Evolutionary conservation across 37 sponge, comb jelly and placozoan genomes (phyloP).

Genomic region (Hexactinellida sp.): DNA sequence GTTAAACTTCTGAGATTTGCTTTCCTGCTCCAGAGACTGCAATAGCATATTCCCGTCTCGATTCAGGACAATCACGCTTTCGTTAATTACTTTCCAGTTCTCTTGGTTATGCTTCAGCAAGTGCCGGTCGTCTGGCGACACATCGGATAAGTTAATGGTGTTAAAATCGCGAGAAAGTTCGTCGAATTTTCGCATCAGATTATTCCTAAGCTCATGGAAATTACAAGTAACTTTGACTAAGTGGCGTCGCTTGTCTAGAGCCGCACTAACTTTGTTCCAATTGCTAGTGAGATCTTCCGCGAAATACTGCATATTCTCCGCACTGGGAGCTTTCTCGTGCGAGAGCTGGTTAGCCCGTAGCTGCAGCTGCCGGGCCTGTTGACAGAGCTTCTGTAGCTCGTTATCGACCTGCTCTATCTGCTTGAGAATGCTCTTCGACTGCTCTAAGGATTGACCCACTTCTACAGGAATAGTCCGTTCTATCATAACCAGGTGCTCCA

Average conservation of each 20-base stretch:
- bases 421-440: neutral
- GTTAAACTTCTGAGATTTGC: neutral
- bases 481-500: neutral
- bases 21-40: neutral
- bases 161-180: neutral
- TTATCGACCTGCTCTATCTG: neutral
- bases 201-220: slow-evolving; percentile 2
- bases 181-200: neutral
- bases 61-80: neutral
- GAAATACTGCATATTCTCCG: neutral
- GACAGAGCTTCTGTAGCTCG: neutral
- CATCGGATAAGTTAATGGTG: neutral
- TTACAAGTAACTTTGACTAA: neutral
- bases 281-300: neutral
- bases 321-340: neutral
- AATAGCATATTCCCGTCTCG: neutral
- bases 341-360: neutral
- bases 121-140: slow-evolving; percentile 6
- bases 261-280: neutral
- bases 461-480: neutral
- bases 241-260: slow-evolving; percentile 1
- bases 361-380: neutral
- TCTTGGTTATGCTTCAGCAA: neutral
- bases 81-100: neutral
- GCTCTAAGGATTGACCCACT: neutral